These are phyloP conservation scores for Tetrao urogallus DNA, from an alignment of 2,113 vertebrate species.

Conservation along the genomic window DNA sequence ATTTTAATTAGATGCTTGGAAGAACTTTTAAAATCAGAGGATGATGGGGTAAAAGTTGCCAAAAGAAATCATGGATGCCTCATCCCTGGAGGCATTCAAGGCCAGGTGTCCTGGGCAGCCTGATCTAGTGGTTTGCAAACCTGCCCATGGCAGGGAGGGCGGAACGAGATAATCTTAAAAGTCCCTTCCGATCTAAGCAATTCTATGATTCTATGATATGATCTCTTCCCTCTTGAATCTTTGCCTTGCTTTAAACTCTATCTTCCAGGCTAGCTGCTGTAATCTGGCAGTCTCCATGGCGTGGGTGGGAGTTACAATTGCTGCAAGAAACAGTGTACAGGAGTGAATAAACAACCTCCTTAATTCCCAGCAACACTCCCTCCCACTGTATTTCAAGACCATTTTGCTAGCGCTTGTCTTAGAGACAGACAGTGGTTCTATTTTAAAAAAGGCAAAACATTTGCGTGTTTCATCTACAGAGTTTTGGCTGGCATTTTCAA, in stretches of 20 bases:
- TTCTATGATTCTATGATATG: too few relatives aligned
- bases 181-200: too few relatives aligned
- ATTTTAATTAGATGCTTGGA: too few relatives aligned
- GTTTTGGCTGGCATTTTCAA: neutral
- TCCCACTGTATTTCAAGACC: neutral
- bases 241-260: neutral
- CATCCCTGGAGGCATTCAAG: too few relatives aligned
- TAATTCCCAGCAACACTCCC: neutral
- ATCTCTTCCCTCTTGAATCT: neutral
- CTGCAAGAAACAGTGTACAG: too few relatives aligned
- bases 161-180: too few relatives aligned
- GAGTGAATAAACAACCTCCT: neutral
- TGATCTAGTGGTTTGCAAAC: too few relatives aligned
- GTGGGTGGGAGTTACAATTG: neutral
- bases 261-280: neutral
- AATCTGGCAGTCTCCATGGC: neutral
- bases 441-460: neutral
- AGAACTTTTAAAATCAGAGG: too few relatives aligned
- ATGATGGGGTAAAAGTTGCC: too few relatives aligned
- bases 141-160: too few relatives aligned
- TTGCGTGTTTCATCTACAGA: neutral
- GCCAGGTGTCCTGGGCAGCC: too few relatives aligned
- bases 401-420: neutral
- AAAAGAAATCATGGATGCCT: too few relatives aligned
- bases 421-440: neutral